Percentiles rank a stretch among this genome's conserved stretches.
These are phyloP conservation scores for Bradypus variegatus DNA, from an alignment of 2,797 vertebrate genomes.

Conservation along the genomic window DNA sequence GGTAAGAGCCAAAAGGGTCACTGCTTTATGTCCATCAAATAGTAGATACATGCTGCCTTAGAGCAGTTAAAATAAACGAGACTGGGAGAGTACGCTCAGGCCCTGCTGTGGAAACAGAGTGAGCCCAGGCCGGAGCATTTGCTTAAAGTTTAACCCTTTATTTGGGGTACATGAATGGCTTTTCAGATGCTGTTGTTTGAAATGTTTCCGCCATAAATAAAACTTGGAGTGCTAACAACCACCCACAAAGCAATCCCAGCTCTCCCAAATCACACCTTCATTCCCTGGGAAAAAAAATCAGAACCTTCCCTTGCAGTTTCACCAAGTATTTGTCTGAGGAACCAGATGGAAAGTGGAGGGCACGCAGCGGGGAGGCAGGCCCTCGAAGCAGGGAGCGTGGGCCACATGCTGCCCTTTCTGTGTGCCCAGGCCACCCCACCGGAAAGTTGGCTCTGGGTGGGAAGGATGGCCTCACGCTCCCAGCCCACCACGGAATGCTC, in stretches of 20 bases:
- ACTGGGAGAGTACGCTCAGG: too few species aligned
- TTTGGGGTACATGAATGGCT: neutral
- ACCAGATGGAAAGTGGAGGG: neutral
- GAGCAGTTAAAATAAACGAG: too few species aligned
- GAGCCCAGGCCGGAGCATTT: rapidly evolving
- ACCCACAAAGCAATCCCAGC: neutral
- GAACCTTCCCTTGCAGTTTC: neutral
- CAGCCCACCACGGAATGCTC: neutral
- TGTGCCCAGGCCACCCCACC: rapidly evolving
- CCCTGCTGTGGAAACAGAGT: neutral
- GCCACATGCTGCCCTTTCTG: neutral
- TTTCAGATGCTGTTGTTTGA: neutral
- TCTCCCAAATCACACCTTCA: neutral
- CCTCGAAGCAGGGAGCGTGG: neutral
- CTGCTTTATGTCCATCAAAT: neutral
- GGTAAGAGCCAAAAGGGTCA: neutral
- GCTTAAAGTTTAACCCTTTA: neutral
- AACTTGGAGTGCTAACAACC: neutral
- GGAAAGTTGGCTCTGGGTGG: neutral
- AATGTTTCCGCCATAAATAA: neutral
- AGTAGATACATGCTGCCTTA: too few species aligned
- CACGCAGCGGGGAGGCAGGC: neutral
- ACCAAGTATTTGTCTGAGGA: neutral
- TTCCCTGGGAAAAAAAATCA: neutral
- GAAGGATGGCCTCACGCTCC: neutral